A percentile compares a stretch with the other conserved stretches of the same genome.
Conservation (phyloP, 2,113 vertebrate species). For the Etheostoma cragini region DNA sequence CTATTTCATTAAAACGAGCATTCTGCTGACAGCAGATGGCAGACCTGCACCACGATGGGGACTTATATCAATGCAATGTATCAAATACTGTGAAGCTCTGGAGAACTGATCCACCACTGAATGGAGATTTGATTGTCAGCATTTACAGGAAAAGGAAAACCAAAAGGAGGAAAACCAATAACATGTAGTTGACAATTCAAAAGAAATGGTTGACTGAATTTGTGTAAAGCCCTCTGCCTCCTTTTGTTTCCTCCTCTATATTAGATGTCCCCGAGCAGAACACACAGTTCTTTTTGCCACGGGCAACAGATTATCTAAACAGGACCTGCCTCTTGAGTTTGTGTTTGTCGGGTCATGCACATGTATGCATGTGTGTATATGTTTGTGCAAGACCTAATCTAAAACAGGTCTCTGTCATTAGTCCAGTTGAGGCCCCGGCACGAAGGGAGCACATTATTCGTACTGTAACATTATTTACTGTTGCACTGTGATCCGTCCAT, state of each 20-base stretch:
- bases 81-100: slow-evolving; percentile 18
- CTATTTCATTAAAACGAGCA: not conserved
- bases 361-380: slow-evolving; percentile 26
- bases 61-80: not conserved
- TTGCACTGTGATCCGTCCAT: slow-evolving; percentile 67
- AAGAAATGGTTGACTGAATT: slow-evolving; percentile 35
- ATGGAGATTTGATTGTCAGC: slow-evolving; percentile 2
- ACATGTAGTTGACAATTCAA: slow-evolving; percentile 23
- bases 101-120: slow-evolving; percentile 19
- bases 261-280: slow-evolving; percentile 33
- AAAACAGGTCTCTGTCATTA: slow-evolving; percentile 80
- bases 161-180: not conserved
- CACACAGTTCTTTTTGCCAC: slow-evolving; percentile 22
- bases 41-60: slow-evolving; percentile 21
- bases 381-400: slow-evolving; percentile 69
- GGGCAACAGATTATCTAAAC: slow-evolving; percentile 53
- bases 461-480: slow-evolving; percentile 80
- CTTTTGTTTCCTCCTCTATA: slow-evolving; percentile 35
- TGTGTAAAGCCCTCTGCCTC: slow-evolving; percentile 40
- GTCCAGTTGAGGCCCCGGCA: slow-evolving; percentile 63
- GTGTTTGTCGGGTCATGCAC: slow-evolving; percentile 35
- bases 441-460: slow-evolving; percentile 78
- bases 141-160: not conserved
- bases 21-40: slow-evolving; percentile 61
- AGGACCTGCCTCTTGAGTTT: slow-evolving; percentile 46